Percentiles rank a stretch among this genome's conserved stretches.
These are phyloP conservation scores for Timema cristinae DNA, from an alignment of 2,888 invertebrate genomes.

Conservation along the genomic window DNA sequence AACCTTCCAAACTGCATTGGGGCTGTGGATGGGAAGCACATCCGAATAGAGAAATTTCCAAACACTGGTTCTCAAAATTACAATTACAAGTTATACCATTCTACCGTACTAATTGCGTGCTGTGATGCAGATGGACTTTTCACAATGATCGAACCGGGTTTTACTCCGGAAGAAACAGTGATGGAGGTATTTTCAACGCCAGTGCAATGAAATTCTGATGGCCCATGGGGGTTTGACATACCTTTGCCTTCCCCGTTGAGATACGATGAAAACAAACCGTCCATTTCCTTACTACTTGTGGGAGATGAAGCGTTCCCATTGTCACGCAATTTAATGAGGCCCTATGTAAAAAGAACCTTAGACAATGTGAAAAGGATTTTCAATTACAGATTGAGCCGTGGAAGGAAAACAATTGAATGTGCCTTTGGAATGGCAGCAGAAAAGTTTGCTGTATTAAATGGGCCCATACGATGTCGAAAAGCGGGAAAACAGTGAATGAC, in stretches of 20 bases:
- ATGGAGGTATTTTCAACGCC: neutral
- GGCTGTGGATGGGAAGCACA: too few species aligned
- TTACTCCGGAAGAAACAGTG: constrained; percentile 6
- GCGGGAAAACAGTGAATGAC: too few species aligned
- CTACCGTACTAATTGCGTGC: too few species aligned
- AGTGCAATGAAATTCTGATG: neutral
- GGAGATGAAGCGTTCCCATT: constrained; percentile 3
- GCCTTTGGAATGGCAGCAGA: too few species aligned
- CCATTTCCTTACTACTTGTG: neutral
- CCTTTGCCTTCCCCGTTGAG: neutral
- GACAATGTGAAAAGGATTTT: neutral
- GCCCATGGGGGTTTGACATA: neutral
- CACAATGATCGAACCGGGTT: neutral
- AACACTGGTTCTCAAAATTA: too few species aligned
- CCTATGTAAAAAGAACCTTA: neutral
- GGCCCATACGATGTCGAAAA: too few species aligned
- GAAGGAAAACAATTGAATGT: too few species aligned
- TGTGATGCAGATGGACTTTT: constrained; percentile 8
- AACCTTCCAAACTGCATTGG: too few species aligned
- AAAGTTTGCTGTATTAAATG: too few species aligned
- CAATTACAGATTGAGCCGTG: neutral
- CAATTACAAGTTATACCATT: too few species aligned
- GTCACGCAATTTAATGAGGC: neutral
- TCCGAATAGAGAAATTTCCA: too few species aligned
- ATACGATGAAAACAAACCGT: neutral